Conservation (phyloP, 2,113 vertebrate genomes). For the Brachypteracias leptosomus region DNA sequence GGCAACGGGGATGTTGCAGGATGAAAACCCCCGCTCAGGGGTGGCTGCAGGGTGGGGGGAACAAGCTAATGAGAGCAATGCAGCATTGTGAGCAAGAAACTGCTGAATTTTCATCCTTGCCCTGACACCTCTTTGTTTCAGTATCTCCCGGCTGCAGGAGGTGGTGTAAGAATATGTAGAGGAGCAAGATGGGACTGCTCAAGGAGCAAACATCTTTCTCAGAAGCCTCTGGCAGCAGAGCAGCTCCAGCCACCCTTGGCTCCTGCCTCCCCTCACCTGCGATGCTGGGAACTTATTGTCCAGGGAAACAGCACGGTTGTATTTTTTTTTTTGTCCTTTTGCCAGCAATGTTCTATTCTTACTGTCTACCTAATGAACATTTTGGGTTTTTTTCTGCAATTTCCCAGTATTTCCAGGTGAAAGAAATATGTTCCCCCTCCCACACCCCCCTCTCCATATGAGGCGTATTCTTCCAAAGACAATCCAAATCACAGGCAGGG, state of each 20-base stretch:
- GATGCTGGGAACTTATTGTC: background rate
- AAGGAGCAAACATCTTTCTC: background rate
- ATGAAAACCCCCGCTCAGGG: background rate
- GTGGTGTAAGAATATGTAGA: background rate
- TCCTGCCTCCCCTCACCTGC: background rate
- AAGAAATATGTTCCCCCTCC: background rate
- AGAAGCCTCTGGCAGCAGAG: background rate
- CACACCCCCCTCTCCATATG: background rate
- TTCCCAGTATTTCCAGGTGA: slow-evolving; percentile 2
- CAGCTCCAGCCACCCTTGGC: background rate
- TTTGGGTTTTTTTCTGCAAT: background rate
- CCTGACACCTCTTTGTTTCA: slow-evolving; percentile 35
- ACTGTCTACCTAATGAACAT: background rate
- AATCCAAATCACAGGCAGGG: slow-evolving; percentile 57
- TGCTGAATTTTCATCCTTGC: slow-evolving; percentile 5
- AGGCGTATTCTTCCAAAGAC: slow-evolving; percentile 23
- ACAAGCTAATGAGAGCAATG: background rate
- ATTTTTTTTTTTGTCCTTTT: background rate
- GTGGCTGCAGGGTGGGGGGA: background rate
- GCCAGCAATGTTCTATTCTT: background rate
- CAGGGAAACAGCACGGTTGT: background rate
- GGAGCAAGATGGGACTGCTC: background rate
- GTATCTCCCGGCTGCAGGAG: background rate
- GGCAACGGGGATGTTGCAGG: background rate
- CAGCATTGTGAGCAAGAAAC: background rate